Base-by-base conservation (phyloP, 2,113 vertebrate species). In the Oostethus manadensis region DNA sequence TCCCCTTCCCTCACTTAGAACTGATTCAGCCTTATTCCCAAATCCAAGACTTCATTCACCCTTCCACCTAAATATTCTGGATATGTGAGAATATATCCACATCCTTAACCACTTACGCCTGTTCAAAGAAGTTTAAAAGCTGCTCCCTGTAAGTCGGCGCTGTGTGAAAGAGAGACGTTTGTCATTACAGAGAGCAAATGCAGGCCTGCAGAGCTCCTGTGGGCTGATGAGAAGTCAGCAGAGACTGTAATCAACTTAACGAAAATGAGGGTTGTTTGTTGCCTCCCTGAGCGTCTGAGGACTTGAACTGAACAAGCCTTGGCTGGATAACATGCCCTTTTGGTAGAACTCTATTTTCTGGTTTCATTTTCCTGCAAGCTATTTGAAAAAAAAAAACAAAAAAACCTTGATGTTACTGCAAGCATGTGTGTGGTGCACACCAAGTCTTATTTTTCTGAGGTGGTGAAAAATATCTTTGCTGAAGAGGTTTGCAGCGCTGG, bases 171-270 rank as follows among this genome's bases (percentile, higher is more conserved):
- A 58, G 22, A 66, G 72, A 73, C 18, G 70, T 66, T 76, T 79
- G 75, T 86, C 72, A 86, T 87, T 86, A 86, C 66, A 50, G 64
- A 80, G 21, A 47, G 80, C 73, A 87, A 87, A 81, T 80, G 73
- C 77, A 79, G 80, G 86, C 72, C 74, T 64, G 74, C 67, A 60
- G 64, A 85, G 74, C 73, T 81, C 69, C 77, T 70, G 74, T 66
- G 72, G 80, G 76, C 73, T 83, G 83, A 88, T 88, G 85, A 85
- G 58, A 87, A 73, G 76, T 81, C 81, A 79, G 75, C 64, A 45
- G 68, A 74, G 74, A 75, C 64, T 70, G 53, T 57, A 74, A 76
- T 79, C 47, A 68, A 66, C 64, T 75, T 71, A 71, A 66, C 83
- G 75, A 82, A 83, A 79, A 48, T 20, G 70, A 26, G 74, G 48